phyloP scores from a whole-genome alignment of 92 coral and sea anemone genomes.

The Palythoa grandis region DNA sequence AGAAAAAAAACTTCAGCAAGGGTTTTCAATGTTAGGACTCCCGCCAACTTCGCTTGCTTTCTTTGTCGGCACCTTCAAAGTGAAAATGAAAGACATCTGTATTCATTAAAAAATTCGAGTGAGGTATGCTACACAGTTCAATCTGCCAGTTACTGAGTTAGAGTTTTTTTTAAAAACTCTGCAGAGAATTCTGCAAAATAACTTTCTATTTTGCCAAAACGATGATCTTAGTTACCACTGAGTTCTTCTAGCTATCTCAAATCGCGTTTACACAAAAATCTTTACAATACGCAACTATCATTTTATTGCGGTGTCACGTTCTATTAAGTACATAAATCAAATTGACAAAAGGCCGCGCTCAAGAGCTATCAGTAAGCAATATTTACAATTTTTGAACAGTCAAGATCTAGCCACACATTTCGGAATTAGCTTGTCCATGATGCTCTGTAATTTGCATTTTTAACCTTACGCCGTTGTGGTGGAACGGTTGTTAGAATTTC shows the following conservation, averaged over 20 bases:
- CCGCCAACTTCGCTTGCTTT: conserved; percentile 24
- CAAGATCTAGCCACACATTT: neutral
- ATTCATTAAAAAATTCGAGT: conserved; percentile 36
- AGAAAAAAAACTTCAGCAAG: neutral
- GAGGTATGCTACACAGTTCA: neutral
- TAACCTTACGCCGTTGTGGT: neutral
- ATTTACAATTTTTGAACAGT: neutral
- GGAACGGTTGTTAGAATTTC: neutral
- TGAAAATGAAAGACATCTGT: conserved; percentile 31
- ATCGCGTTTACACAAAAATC: neutral
- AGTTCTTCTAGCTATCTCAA: neutral
- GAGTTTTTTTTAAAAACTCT: neutral
- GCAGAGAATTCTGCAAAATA: neutral
- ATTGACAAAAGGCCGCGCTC: neutral
- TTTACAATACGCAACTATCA: neutral
- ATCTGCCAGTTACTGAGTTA: neutral
- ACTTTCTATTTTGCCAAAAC: neutral
- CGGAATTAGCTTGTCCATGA: neutral
- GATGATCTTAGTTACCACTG: neutral
- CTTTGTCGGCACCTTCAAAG: conserved; percentile 44
- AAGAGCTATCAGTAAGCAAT: neutral
- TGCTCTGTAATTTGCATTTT: neutral
- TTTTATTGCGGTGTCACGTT: neutral
- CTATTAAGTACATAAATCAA: neutral
- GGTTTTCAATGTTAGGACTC: neutral